A percentile compares a stretch with the other conserved stretches of the same genome.
These are phyloP conservation scores for Acrobasis repandana DNA, from an alignment of 2,888 invertebrate genomes.

Conservation along the genomic window DNA sequence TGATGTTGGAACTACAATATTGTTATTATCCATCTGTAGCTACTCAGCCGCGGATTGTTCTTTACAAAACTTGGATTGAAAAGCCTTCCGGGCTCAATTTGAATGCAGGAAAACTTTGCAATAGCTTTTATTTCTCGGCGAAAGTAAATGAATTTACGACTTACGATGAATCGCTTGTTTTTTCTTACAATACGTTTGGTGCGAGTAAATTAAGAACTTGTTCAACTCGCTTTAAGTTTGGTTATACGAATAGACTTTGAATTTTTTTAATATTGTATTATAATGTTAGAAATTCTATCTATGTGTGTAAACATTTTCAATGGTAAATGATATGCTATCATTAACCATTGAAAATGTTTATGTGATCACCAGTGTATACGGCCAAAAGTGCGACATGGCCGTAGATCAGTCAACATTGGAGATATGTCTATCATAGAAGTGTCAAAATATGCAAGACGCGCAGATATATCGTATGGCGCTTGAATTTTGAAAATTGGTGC, in stretches of 20 bases:
- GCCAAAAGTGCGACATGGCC: too few relatives aligned
- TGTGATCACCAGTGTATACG: too few relatives aligned
- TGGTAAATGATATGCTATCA: too few relatives aligned
- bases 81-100: conserved; percentile 70
- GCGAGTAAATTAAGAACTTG: conserved; percentile 39
- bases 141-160: conserved; percentile 72
- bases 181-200: conserved; percentile 40
- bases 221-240: conserved; percentile 27
- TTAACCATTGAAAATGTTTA: too few relatives aligned
- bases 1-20: conserved; percentile 43
- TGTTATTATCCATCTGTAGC: conserved; percentile 50
- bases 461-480: too few relatives aligned
- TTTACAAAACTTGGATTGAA: conserved; percentile 72
- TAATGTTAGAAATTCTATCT: not conserved
- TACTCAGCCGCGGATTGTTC: conserved; percentile 58
- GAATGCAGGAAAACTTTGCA: conserved; percentile 73
- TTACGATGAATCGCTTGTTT: conserved; percentile 59
- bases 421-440: too few relatives aligned
- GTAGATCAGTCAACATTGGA: too few relatives aligned
- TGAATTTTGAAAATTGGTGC: too few relatives aligned
- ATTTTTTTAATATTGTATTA: not conserved
- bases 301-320: too few relatives aligned
- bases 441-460: too few relatives aligned
- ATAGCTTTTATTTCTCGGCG: conserved; percentile 71
- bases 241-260: conserved; percentile 10